phyloP scores from a whole-genome alignment of 2,113 vertebrate species.

The Poicephalus meyeri region DNA sequence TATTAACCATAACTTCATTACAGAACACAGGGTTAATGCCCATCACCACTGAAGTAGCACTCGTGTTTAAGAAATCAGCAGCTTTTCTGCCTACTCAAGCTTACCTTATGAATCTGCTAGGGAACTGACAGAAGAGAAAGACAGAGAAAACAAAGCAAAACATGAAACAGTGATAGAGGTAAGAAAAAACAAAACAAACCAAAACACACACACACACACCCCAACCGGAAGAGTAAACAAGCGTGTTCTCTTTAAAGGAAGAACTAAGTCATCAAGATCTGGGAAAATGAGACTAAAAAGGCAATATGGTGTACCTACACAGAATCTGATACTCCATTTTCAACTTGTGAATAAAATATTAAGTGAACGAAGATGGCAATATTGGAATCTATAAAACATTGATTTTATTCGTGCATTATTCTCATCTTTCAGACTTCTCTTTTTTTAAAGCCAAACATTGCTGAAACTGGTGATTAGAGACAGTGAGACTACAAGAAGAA shows the following conservation, averaged over 20 bases:
- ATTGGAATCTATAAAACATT: neutral
- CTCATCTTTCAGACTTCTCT: neutral
- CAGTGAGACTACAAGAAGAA: neutral
- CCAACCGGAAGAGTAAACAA: neutral
- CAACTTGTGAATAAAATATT: neutral
- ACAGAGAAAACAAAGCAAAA: neutral
- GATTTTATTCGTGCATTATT: neutral
- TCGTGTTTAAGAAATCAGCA: neutral
- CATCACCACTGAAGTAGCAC: neutral
- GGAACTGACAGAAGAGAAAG: neutral
- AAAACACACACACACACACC: neutral
- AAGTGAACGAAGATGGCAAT: neutral
- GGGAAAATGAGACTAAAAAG: neutral
- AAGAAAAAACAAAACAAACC: neutral
- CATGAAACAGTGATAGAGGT: neutral
- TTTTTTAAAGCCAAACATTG: neutral
- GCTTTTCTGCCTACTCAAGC: neutral
- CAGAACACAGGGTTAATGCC: neutral
- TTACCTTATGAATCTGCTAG: neutral
- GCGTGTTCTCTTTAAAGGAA: neutral
- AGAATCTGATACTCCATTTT: neutral
- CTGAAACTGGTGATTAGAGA: neutral
- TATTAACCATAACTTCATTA: neutral
- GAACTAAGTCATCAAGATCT: neutral
- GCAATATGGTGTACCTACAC: neutral